phyloP scores from a whole-genome alignment of 2,113 vertebrate genomes.

The Passer montanus region DNA sequence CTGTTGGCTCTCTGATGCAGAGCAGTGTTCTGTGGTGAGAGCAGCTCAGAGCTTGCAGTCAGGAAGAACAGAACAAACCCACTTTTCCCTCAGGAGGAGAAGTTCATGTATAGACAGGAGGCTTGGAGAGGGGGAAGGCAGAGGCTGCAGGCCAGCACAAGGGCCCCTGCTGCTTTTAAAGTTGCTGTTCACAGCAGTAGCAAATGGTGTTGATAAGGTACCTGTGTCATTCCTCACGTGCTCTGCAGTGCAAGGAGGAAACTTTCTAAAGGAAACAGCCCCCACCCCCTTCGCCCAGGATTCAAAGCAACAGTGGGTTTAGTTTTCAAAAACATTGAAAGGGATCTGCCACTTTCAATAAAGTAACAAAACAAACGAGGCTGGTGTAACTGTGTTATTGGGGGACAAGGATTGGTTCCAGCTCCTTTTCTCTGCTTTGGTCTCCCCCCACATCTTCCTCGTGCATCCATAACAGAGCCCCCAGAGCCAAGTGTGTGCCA shows the following conservation, averaged over 20 bases:
- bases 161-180: conserved; percentile 29
- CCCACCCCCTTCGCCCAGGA: not conserved
- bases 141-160: not conserved
- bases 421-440: not conserved
- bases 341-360: conserved; percentile 72
- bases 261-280: conserved; percentile 45
- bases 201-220: conserved; percentile 39
- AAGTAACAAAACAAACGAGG: conserved; percentile 27
- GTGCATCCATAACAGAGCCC: accelerated
- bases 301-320: conserved; percentile 29
- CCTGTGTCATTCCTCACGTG: conserved; percentile 28
- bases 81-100: not conserved
- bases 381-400: not conserved
- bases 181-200: conserved; percentile 7
- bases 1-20: not conserved
- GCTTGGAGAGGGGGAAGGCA: not conserved
- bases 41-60: not conserved
- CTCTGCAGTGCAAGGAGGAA: not conserved
- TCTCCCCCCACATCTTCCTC: not conserved
- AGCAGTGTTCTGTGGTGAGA: not conserved
- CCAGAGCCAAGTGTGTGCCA: accelerated
- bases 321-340: conserved; percentile 53
- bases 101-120: accelerated
- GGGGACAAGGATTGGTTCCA: not conserved
- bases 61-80: not conserved